phyloP scores from a whole-genome alignment of 2,113 vertebrate species.

The Tichodroma muraria region DNA sequence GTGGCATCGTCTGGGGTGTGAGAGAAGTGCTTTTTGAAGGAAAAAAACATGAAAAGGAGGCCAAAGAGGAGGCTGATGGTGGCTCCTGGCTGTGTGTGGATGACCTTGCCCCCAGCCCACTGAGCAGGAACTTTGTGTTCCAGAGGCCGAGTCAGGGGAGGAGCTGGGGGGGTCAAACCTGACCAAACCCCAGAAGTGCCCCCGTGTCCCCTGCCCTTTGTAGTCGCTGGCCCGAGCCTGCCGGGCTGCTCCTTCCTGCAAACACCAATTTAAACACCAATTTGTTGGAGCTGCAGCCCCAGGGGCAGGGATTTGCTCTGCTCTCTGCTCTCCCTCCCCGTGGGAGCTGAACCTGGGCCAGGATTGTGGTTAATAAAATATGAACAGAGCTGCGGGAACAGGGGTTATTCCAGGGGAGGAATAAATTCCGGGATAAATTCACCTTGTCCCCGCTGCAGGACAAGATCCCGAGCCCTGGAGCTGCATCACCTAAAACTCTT shows the following conservation, averaged over 20 bases:
- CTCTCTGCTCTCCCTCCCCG: not conserved
- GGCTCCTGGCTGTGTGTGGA: too few relatives aligned
- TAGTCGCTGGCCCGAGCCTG: fast-evolving
- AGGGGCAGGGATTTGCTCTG: not conserved
- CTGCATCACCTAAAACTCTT: not conserved
- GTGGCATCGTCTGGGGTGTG: not conserved
- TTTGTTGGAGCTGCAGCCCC: not conserved
- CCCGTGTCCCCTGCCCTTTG: not conserved
- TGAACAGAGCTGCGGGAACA: not conserved
- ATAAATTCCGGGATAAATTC: not conserved
- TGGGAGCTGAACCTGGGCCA: not conserved
- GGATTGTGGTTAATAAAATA: not conserved
- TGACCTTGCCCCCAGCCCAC: not conserved
- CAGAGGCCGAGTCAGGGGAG: not conserved
- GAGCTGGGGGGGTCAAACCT: not conserved
- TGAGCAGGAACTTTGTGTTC: not conserved
- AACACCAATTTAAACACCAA: not conserved
- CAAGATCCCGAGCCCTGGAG: not conserved
- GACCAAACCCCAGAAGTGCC: not conserved
- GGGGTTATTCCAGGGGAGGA: not conserved
- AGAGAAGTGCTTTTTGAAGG: not conserved
- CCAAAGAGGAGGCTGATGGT: not conserved
- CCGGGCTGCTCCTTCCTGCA: not conserved
- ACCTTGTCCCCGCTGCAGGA: not conserved
- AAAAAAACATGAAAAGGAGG: not conserved